phyloP scores from a whole-genome alignment of 53 echinoderm and acorn worm species.

The Holothuria leucospilota region DNA sequence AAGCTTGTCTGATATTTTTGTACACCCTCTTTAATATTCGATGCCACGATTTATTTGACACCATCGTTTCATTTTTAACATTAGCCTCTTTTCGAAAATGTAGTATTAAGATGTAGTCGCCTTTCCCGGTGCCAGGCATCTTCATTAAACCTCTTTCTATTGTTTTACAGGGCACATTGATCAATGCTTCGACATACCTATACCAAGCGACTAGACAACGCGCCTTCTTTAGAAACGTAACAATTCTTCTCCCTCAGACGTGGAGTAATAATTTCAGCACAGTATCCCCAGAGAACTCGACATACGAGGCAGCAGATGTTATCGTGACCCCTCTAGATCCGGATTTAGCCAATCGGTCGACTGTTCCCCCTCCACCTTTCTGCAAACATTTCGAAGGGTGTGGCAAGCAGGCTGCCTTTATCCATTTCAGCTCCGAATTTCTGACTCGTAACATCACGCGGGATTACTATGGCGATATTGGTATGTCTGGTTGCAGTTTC shows the following conservation, averaged over 20 bases:
- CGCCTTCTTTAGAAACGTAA: slow-evolving; percentile 71
- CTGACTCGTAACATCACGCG: slow-evolving; percentile 34
- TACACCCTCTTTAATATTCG: too few species aligned
- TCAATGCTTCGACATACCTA: slow-evolving; percentile 64
- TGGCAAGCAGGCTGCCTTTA: slow-evolving; percentile 67
- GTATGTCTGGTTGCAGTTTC: slow-evolving; percentile 40
- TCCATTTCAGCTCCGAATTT: slow-evolving; percentile 69
- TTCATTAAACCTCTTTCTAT: too few species aligned
- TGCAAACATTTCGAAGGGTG: slow-evolving; percentile 73
- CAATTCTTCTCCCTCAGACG: slow-evolving; percentile 68
- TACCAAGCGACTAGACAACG: slow-evolving; percentile 74
- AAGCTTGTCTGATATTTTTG: too few species aligned
- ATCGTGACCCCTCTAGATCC: slow-evolving; percentile 74
- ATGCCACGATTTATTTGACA: too few species aligned
- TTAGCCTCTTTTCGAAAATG: too few species aligned
- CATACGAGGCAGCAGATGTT: slow-evolving; percentile 80
- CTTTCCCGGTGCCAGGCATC: too few species aligned
- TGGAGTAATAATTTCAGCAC: slow-evolving; percentile 62
- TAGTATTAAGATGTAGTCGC: too few species aligned
- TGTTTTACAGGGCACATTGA: slow-evolving; percentile 69
- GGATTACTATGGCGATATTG: slow-evolving; percentile 59
- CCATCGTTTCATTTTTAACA: too few species aligned
- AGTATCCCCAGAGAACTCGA: slow-evolving; percentile 58
- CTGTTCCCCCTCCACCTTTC: slow-evolving; percentile 62
- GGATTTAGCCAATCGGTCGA: slow-evolving; percentile 39